These are phyloP conservation scores for Phalacrocorax aristotelis DNA, from an alignment of 2,113 vertebrate species.

Conservation along the genomic window DNA sequence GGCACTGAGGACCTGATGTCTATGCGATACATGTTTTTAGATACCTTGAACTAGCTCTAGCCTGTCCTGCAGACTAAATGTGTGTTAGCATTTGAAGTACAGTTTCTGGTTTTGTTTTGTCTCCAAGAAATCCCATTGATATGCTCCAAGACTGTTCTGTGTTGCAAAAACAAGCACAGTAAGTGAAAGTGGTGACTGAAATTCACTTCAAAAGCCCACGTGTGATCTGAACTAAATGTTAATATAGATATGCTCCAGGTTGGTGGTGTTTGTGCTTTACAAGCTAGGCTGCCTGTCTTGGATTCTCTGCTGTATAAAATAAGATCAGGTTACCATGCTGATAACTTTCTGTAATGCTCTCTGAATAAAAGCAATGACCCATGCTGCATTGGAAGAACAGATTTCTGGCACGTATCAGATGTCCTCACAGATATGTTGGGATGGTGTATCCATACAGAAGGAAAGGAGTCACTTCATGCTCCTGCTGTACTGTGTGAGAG, in stretches of 20 bases:
- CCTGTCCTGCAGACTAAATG: neutral
- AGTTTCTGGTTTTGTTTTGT: neutral
- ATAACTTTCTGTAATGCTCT: neutral
- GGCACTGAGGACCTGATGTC: neutral
- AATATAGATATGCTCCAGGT: rapidly evolving
- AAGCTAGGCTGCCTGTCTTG: neutral
- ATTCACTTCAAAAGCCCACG: neutral
- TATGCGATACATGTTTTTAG: neutral
- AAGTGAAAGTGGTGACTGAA: neutral
- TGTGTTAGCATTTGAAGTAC: neutral
- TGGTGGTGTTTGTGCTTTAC: neutral
- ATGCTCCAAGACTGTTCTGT: neutral
- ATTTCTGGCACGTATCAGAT: neutral
- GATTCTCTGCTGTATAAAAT: neutral
- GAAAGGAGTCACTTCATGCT: neutral
- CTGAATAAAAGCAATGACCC: neutral
- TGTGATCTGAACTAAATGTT: neutral
- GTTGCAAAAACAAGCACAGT: neutral
- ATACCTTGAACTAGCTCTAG: neutral
- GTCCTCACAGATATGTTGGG: neutral
- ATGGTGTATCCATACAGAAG: neutral
- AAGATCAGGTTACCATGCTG: neutral
- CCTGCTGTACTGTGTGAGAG: neutral
- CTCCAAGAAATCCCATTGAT: neutral
- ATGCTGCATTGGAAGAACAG: rapidly evolving